Evolutionary conservation across 2,113 vertebrate genomes (phyloP), one percentile per base, ranked within the genome.

Genomic region (Oncorhynchus clarkii): DNA sequence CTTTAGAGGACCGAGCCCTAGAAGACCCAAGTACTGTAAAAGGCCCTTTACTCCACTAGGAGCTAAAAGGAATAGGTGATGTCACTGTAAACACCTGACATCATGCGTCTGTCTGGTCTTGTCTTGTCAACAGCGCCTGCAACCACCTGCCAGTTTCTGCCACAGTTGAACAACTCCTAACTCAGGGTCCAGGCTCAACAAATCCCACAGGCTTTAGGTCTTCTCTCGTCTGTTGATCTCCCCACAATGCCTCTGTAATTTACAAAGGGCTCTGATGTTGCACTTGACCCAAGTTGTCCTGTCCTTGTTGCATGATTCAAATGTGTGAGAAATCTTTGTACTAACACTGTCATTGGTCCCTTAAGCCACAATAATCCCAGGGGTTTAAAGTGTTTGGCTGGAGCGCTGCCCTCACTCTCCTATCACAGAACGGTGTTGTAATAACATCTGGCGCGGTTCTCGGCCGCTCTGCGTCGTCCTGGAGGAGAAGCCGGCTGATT

Each of bases 321-420:
- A 71, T 26, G 57, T 64, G 70, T 76, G 57, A 68, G 79, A 81
- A 80, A 71, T 71, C 75, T 67, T 34, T 51, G 68, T 80, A 73
- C 72, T 69, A 73, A 84, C 75, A 68, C 74, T 69, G 76, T 65
- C 45, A 54, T 74, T 77, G 72, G 67, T 59, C 71, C 70, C 75
- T 69, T 82, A 82, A 80, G 75, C 75, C 48, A 49, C 54, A 34
- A 18, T 75, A 84, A 82, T 81, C 80, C 65, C 26, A 4, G 7
- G 54, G 82, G 78, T 73, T 86, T 84, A 84, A 77, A 80, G 82
- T 27, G 27, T 27, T 27, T 27, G 27, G 27, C 27, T 27, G 27
- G 27, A 27, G 3, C 27, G 27, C 27, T 27, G 27, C 27, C 27
- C 27, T 27, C 27, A 27, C 27, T 27, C 27, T 27, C 27, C 27